Conservation (phyloP, 2,888 invertebrate species). For the Patella caerulea region DNA sequence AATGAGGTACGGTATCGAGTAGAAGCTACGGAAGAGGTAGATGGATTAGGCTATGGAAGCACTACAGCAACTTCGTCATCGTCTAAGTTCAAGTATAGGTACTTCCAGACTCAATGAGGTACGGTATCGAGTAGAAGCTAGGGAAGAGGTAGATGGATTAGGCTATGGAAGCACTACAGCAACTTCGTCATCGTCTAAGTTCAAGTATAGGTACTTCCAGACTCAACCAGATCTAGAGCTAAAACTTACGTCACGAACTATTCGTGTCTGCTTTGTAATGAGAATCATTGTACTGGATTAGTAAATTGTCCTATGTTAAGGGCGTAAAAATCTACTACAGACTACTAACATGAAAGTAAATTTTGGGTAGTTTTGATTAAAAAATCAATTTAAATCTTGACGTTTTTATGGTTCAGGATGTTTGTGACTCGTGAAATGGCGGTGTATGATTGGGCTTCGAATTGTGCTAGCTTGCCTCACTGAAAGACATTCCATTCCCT, state of each 20-base stretch:
- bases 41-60: not conserved
- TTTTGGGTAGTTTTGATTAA: too few relatives aligned
- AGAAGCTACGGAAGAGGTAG: not conserved
- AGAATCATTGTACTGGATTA: not conserved
- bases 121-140: not conserved
- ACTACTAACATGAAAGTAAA: too few relatives aligned
- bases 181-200: not conserved
- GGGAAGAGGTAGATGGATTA: not conserved
- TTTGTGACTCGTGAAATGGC: not conserved
- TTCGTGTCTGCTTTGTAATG: not conserved
- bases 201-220: too few relatives aligned
- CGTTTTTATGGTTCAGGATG: not conserved
- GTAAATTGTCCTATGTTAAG: not conserved
- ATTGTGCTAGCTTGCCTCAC: not conserved
- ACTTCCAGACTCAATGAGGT: too few relatives aligned
- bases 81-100: too few relatives aligned
- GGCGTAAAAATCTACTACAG: not conserved
- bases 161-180: not conserved
- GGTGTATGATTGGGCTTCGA: not conserved
- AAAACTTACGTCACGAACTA: not conserved
- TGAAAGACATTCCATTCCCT: not conserved
- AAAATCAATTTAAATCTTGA: not conserved
- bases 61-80: not conserved
- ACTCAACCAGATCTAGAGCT: not conserved
- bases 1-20: too few relatives aligned